Evolutionary conservation across 2,797 vertebrate species (phyloP).

Genomic region (Esox lucius): DNA sequence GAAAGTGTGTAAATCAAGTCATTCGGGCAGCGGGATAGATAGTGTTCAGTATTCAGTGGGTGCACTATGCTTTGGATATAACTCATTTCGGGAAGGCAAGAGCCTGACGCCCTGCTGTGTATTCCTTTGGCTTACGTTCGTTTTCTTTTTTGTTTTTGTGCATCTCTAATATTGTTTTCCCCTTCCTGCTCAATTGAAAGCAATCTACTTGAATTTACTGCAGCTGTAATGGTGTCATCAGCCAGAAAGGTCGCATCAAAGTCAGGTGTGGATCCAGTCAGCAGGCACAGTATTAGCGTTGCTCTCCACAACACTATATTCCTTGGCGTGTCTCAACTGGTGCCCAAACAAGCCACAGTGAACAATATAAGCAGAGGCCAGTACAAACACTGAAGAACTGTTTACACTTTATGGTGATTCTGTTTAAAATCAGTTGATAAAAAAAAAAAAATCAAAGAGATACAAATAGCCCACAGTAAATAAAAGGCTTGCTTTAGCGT

Average conservation of each 20-base stretch:
- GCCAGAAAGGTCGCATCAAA: slow-evolving; percentile 65
- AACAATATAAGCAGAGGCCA: not conserved
- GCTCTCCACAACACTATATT: not conserved
- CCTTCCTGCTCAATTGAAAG: slow-evolving; percentile 45
- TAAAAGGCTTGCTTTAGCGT: not conserved
- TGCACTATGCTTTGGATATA: slow-evolving; percentile 55
- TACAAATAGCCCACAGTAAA: not conserved
- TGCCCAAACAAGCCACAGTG: not conserved
- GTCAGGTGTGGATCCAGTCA: no score
- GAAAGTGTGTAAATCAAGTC: slow-evolving; percentile 43
- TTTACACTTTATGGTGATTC: not conserved
- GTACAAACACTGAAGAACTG: not conserved
- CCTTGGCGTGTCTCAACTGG: not conserved
- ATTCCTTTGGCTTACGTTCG: slow-evolving; percentile 60
- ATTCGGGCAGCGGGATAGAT: slow-evolving; percentile 38
- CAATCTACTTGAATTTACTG: slow-evolving; percentile 62
- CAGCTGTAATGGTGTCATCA: slow-evolving; percentile 39
- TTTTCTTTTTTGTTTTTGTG: slow-evolving; percentile 64
- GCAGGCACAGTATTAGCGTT: no score
- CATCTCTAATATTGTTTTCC: slow-evolving; percentile 54
- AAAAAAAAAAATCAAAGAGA: not conserved
- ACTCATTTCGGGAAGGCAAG: slow-evolving; percentile 59
- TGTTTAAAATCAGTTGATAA: not conserved
- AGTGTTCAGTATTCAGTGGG: slow-evolving; percentile 52
- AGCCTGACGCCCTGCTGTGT: slow-evolving; percentile 52